Base-by-base conservation (phyloP, 2,888 invertebrate genomes). In the Lepidonotus clava region DNA sequence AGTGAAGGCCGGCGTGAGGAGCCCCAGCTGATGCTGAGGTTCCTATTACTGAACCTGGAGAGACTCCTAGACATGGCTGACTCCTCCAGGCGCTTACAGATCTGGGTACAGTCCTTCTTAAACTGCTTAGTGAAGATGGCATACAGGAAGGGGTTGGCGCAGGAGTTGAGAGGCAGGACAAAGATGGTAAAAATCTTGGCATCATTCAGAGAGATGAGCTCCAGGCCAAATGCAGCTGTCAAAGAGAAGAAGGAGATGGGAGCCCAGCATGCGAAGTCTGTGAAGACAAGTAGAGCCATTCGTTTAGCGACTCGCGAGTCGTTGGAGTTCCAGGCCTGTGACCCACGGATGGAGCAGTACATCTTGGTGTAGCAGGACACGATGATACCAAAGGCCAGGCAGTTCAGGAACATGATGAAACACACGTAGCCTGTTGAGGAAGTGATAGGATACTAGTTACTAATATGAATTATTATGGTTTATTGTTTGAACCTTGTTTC, bases 61-160 rank as follows among this genome's bases (percentile, higher is more conserved):
- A 92, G 91, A 87, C 91, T 91, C 6, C 92, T 88, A 21, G 91
- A 91, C 56, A 92, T 90, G n/a, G 92, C 91, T 4, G 92, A 91
- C 86, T 93, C 98, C 94, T 99, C 98, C 91, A 99, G 98, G 32
- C 98, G 97, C 94, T 98, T 98, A 95, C 98, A 98, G 87, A 98
- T 97, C 93, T 98, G 96, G 1, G 98, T 97, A 95, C 98, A 98
- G 95, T 99, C 98, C 95, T 98, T 98, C 95, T 98, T 98, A 94
- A 98, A 98, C 94, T 98, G 98, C 94, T 99, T 98, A 8, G 99
- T 99, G 92, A 99, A 96, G 91, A 99, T 98, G 84, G 99, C 99
- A 94, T 99, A 99, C 40, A 99, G 96, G 94, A 99, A 99, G 0
- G 99, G 99, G 95, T 99, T 99, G 95, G 98, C 98, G 94, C 98